Base-by-base conservation (phyloP, 1,140 invertebrate species). In the Gryllus bimaculatus region DNA sequence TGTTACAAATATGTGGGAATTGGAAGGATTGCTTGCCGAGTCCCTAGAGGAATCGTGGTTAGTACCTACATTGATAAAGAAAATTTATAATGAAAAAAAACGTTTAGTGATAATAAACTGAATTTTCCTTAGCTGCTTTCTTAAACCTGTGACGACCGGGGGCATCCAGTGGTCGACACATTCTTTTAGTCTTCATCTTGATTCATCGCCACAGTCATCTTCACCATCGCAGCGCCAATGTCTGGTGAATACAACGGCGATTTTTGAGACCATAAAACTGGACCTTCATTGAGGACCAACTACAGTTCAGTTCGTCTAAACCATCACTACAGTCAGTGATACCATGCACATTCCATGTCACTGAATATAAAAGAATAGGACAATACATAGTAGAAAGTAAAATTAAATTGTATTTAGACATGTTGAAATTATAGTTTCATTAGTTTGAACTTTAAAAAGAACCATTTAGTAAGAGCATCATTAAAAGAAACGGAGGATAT, bases 141-240 rank as follows among this genome's bases (percentile, higher is more conserved):
- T 39, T 74, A 80, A n/a, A n/a, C 81, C 48, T 74, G 49, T 77
- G 48, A 26, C 47, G 76, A n/a, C 76, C 79, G 83, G 26, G 84
- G 83, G 81, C 87, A 87, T 75, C 82, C 79, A 83, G 81, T 13
- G 77, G 81, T 8, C 81, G 81, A 82, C 86, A 87, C 8, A 85
- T 74, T 7, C 80, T 82, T 20, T 85, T 81, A 7, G n/a, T 82
- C 81, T 84, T 93, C 92, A 83, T 93, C 92, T n/a, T 8, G 85
- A 87, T 10, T 86, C 87, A 84, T 90, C 90, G 13, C 84, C 82
- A 83, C 92, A 93, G 84, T 93, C 92, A 73, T 86, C 82, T 73
- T 87, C 85, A 39, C 89, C 90, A 85, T 93, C 92, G 87, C 92
- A 94, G 13, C 88, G 85, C 90, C 89, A 92, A n/a, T 87, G n/a